Conservation (phyloP, 2,797 vertebrate species). For the Ataeniobius toweri region DNA sequence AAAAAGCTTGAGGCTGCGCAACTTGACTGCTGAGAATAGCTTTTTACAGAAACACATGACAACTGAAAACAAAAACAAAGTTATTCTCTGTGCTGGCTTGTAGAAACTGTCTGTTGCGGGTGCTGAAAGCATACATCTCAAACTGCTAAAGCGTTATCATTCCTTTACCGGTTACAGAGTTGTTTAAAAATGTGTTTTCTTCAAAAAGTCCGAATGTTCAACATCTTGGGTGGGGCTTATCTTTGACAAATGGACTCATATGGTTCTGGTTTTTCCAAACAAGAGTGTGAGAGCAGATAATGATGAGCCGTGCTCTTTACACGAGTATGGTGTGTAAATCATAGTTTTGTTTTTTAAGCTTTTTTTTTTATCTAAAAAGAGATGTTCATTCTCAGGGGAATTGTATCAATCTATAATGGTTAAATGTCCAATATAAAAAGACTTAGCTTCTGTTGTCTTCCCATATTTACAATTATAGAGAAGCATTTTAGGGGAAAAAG, state of each 20-base stretch:
- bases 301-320: constrained; percentile 37
- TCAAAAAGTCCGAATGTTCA: constrained; percentile 31
- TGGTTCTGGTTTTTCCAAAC: constrained; percentile 45
- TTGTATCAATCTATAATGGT: constrained; percentile 24
- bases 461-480: neutral
- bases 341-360: constrained; percentile 24
- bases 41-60: constrained; percentile 69
- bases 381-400: constrained; percentile 8
- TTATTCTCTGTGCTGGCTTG: constrained; percentile 39
- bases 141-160: constrained; percentile 40
- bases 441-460: neutral
- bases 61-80: constrained; percentile 71
- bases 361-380: constrained; percentile 18
- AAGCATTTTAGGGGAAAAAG: neutral
- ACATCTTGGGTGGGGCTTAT: constrained; percentile 39
- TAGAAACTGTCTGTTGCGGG: constrained; percentile 48
- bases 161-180: constrained; percentile 47
- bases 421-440: constrained; percentile 1
- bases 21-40: constrained; percentile 46
- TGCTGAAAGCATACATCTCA: constrained; percentile 50
- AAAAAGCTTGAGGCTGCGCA: constrained; percentile 49
- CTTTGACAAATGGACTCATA: constrained; percentile 58
- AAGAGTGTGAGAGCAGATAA: constrained; percentile 59
- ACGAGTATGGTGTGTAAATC: constrained; percentile 37
- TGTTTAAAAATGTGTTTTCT: constrained; percentile 48